Evolutionary conservation across 2,888 invertebrate species (phyloP).

Genomic region (Dryadula phaetusa): DNA sequence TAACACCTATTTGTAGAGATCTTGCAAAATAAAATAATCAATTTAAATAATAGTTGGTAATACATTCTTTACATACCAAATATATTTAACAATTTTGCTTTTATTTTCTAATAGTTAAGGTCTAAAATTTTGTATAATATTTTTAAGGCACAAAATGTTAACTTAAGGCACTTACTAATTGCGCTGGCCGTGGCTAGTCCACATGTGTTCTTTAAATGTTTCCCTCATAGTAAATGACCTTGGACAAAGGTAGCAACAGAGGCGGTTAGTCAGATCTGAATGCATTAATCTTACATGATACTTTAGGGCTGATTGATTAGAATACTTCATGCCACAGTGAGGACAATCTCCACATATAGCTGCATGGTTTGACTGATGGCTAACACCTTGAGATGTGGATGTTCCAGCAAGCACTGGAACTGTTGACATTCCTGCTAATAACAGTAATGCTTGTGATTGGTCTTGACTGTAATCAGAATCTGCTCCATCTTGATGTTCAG

Average conservation of each 20-base stretch:
- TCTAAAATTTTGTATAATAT: slow-evolving; percentile 40
- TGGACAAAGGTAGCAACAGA: slow-evolving; percentile 88
- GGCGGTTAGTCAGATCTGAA: slow-evolving; percentile 87
- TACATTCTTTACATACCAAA: slow-evolving; percentile 7
- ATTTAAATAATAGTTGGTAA: slow-evolving; percentile 11
- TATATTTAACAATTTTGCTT: slow-evolving; percentile 33
- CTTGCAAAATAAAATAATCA: slow-evolving; percentile 21
- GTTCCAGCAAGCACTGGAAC: slow-evolving; percentile 66
- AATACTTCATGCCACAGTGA: slow-evolving; percentile 88
- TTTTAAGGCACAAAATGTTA: slow-evolving; percentile 43
- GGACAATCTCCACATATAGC: slow-evolving; percentile 87
- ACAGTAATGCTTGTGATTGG: slow-evolving; percentile 70
- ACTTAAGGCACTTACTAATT: slow-evolving; percentile 81
- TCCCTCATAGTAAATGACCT: slow-evolving; percentile 88
- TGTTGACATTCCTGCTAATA: slow-evolving; percentile 73
- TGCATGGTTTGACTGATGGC: slow-evolving; percentile 78
- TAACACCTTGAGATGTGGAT: slow-evolving; percentile 70
- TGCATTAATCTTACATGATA: slow-evolving; percentile 88
- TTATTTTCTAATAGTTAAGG: slow-evolving; percentile 35
- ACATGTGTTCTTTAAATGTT: slow-evolving; percentile 88
- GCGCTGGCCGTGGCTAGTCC: slow-evolving; percentile 86
- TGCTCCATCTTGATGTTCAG: slow-evolving; percentile 74
- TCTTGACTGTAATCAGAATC: slow-evolving; percentile 72
- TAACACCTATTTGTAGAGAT: slow-evolving; percentile 44
- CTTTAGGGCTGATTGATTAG: slow-evolving; percentile 88